These are phyloP conservation scores for Pseudochirops cupreus DNA, from an alignment of 2,797 vertebrate genomes.

Conservation along the genomic window DNA sequence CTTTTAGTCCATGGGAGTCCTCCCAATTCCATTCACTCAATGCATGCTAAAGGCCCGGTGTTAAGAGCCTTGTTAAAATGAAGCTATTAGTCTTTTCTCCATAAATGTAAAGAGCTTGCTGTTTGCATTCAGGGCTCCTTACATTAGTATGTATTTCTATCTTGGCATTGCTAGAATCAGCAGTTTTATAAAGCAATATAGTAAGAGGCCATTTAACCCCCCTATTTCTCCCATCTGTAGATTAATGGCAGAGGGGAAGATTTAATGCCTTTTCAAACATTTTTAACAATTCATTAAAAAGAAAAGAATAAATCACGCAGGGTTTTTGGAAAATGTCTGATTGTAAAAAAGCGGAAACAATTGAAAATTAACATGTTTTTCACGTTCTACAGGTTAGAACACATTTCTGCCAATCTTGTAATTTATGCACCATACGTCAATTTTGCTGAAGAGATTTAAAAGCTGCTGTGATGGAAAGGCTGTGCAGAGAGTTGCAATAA, in stretches of 20 bases:
- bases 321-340: slow-evolving; percentile 72
- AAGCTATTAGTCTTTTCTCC: slow-evolving; percentile 85
- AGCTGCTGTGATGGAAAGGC: slow-evolving; percentile 65
- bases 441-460: slow-evolving; percentile 75
- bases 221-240: slow-evolving; percentile 76
- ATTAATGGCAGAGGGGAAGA: slow-evolving; percentile 85
- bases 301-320: slow-evolving; percentile 82
- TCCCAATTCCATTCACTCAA: slow-evolving; percentile 83
- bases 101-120: slow-evolving; percentile 81
- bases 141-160: slow-evolving; percentile 85
- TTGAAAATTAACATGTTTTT: slow-evolving; percentile 80
- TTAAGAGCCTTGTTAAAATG: slow-evolving; percentile 87
- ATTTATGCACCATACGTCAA: slow-evolving; percentile 70
- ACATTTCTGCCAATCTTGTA: slow-evolving; percentile 70
- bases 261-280: slow-evolving; percentile 84
- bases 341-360: slow-evolving; percentile 75
- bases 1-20: slow-evolving; percentile 83
- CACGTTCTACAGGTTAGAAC: slow-evolving; percentile 75
- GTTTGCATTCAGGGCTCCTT: slow-evolving; percentile 82
- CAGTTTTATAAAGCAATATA: slow-evolving; percentile 87
- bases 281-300: slow-evolving; percentile 86
- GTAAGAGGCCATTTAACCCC: slow-evolving; percentile 84
- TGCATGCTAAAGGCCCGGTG: slow-evolving; percentile 81
- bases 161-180: slow-evolving; percentile 85
- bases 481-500: slow-evolving; percentile 33